Base-by-base conservation (phyloP, 2,113 vertebrate species). In the Thryonomys swinderianus region DNA sequence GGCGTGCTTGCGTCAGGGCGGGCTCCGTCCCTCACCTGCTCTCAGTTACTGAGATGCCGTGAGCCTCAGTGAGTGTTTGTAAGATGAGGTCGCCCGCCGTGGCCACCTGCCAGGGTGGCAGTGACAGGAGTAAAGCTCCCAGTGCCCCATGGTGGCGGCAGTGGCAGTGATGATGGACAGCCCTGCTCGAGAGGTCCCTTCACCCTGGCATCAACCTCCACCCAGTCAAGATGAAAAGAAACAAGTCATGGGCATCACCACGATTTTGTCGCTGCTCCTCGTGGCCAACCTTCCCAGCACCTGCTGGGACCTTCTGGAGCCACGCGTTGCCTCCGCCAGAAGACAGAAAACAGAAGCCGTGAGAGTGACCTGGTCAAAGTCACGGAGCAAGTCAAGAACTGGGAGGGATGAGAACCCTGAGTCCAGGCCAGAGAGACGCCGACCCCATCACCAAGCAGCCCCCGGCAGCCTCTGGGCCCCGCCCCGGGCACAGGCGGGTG, bases 361-460 rank as follows among this genome's bases (percentile, higher is more conserved):
- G 71, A 55, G 30, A 64, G 57, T 0, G 8, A 79, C 37, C 48
- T 45, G 40, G 66, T 37, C 76, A 94, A 84, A 78, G 59, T 92
- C 74, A 57, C 3, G 0, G 0, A 17, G 34, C 48, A 21, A 64
- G 32, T 61, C n/a, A 78, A 87, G 30, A 78, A 71, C 0, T 40
- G 57, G 51, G 25, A 94, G 27, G 27, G 37, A 57, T 55, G 87
- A 94, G 94, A 95, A 45, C 62, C 89, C 69, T 90, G 88, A 78
- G 45, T 25, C 57, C 11, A 17, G 37, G 32, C n/a, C 74, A 18
- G 48, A 51, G 85, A 83, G 34, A 3, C n/a, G 13, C 45, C 59
- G 59, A 34, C 34, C 6, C 57, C 69, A 37, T 55, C 30, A 51
- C 53, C 23, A 13, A 73, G 66, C 37, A 1, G 20, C 80, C 42